A percentile compares a stretch with the other conserved stretches of the same genome.
Evolutionary conservation across 2,113 vertebrate species (phyloP).

Genomic region (Motacilla alba): DNA sequence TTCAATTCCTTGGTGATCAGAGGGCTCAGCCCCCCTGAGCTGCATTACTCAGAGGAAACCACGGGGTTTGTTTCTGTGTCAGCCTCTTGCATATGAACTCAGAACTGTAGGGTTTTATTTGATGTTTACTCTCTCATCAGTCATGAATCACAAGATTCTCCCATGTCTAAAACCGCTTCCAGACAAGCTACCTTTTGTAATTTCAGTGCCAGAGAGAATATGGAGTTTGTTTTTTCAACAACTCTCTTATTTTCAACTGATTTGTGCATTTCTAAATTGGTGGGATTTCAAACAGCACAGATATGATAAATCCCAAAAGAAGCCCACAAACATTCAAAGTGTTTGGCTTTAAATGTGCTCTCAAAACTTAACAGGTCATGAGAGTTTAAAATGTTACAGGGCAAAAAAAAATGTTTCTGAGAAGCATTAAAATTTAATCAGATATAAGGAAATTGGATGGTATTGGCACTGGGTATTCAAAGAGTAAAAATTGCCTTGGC

Average conservation of each 20-base stretch:
- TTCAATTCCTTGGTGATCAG: background rate
- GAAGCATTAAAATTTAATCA: background rate
- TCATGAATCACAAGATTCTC: background rate
- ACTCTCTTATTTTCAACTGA: background rate
- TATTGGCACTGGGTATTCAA: background rate
- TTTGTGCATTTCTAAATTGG: background rate
- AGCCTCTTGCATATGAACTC: background rate
- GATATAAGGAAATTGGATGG: background rate
- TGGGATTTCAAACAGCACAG: background rate
- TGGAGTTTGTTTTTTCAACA: fast-evolving
- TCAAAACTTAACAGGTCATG: background rate
- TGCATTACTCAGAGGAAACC: background rate
- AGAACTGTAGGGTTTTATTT: background rate
- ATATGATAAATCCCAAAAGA: background rate
- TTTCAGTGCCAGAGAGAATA: background rate
- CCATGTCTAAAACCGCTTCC: background rate
- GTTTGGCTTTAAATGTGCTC: background rate
- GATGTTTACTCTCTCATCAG: background rate
- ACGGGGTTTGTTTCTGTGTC: background rate
- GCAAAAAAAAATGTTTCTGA: background rate
- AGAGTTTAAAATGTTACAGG: background rate
- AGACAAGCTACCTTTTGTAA: background rate
- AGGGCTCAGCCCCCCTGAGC: background rate
- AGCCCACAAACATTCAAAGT: background rate
- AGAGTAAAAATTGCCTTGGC: background rate